Base-by-base conservation (phyloP, 1,140 invertebrate species). In the Drosophila tsacasi region DNA sequence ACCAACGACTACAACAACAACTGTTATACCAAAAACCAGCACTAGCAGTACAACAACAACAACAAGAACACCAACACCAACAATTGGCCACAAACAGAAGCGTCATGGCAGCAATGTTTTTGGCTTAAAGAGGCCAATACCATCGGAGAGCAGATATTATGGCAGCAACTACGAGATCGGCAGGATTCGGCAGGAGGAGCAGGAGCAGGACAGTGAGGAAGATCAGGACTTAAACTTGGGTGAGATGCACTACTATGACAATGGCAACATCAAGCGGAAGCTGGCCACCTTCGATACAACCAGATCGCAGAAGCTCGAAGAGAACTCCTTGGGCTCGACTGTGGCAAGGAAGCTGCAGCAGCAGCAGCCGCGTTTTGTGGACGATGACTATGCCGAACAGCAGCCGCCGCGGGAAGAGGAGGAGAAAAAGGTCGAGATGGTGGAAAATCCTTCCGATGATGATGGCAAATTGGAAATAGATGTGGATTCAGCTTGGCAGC, bases 171-270 rank as follows among this genome's bases (percentile, higher is more conserved):
- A 86, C 13, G 65, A 66, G 21, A 50, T 71, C 12, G 79, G 75
- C 46, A 57, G 44, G 40, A 55, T 75, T 9, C 25, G 49, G 32
- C n/a, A 62, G 0, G 35, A 49, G 46, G 44, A 47, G 8, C 19
- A 19, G 4, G 13, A 17, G 19, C 7, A 5, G 9, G 32, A 23
- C 27, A 63, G 39, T 7, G 42, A 52, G 3, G 32, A 61, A 17
- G 49, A 63, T 2, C 32, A 57, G 17, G 66, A 19, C 6, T 17
- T 57, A 3, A 49, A 67, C 13, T 49, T 85, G 54, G 83, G 71
- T 10, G 71, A 86, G 23, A 30, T 86, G 71, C 83, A 86, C 54
- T 86, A 73, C 50, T 86, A 79, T 32, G 83, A 85, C 27, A 77
- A 27, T 40, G 54, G 42, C 13, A 46, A 50, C 54, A 12, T 15